Percentiles rank a stretch among this genome's conserved stretches.
These are phyloP conservation scores for Cebidichthys violaceus DNA, from an alignment of 2,113 vertebrate species.

Conservation along the genomic window DNA sequence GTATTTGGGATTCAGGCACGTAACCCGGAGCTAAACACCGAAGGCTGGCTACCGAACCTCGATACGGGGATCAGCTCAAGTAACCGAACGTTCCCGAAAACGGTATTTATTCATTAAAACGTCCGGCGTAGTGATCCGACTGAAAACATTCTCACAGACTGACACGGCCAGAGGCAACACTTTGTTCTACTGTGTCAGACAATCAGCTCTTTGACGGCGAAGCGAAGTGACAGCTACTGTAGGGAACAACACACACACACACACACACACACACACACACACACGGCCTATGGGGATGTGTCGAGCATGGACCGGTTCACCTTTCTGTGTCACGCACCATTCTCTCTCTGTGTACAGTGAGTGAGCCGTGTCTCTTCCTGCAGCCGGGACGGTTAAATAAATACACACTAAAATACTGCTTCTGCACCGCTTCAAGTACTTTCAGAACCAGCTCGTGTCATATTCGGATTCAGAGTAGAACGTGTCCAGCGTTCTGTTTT, in stretches of 20 bases:
- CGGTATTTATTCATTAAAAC: not conserved
- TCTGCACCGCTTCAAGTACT: not conserved
- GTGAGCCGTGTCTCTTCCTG: not conserved
- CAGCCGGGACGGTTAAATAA: not conserved
- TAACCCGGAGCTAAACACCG: not conserved
- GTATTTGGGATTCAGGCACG: not conserved
- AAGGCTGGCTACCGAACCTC: not conserved
- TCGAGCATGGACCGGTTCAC: conserved; percentile 20
- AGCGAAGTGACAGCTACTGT: conserved; percentile 33
- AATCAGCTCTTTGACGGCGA: conserved; percentile 58
- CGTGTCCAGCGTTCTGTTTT: not conserved
- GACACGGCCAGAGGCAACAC: conserved; percentile 47
- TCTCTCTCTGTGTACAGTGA: not conserved
- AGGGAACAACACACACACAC: conserved; percentile 35
- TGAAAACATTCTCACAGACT: conserved; percentile 5
- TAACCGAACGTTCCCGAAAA: not conserved
- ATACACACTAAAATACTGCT: not conserved
- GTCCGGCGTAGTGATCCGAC: not conserved
- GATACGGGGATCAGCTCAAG: not conserved
- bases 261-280: conserved; percentile 39
- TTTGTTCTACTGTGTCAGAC: conserved; percentile 50
- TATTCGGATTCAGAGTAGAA: not conserved
- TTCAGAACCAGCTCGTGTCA: not conserved
- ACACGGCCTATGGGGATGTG: conserved; percentile 7
- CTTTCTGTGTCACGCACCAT: conserved; percentile 14